Evolutionary conservation across 2,888 invertebrate genomes (phyloP).

Genomic region (Lasioglossum oenotherae): DNA sequence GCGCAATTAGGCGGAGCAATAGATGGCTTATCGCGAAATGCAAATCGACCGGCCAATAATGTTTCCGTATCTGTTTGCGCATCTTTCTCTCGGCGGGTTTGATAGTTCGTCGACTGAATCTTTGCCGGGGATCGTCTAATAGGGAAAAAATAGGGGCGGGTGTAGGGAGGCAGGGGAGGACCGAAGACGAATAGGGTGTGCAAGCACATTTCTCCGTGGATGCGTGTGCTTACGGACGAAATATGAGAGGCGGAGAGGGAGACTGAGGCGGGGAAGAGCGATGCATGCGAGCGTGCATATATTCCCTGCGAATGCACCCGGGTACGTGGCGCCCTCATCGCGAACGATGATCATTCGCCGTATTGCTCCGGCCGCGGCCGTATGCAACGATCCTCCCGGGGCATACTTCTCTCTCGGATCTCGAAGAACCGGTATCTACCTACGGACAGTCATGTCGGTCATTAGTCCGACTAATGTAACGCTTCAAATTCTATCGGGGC

Average conservation of each 20-base stretch:
- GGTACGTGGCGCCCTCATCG: constrained; percentile 75
- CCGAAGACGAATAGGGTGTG: constrained; percentile 5
- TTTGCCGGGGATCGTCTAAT: neutral
- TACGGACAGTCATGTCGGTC: constrained; percentile 81
- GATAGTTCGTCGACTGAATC: neutral
- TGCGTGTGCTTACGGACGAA: constrained; percentile 6
- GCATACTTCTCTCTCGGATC: constrained; percentile 57
- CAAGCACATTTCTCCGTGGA: constrained; percentile 23
- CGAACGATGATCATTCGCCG: constrained; percentile 54
- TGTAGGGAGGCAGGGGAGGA: neutral
- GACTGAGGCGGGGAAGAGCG: constrained; percentile 26
- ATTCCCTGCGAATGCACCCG: constrained; percentile 50
- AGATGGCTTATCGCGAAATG: neutral
- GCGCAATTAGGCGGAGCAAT: neutral
- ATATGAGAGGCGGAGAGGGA: constrained; percentile 8
- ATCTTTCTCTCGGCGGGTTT: neutral
- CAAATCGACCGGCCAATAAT: constrained; percentile 10
- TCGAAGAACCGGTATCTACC: constrained; percentile 80
- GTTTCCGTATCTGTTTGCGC: neutral
- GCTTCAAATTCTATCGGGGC: constrained; percentile 77
- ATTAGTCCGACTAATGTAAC: constrained; percentile 81
- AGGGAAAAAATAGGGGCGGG: neutral
- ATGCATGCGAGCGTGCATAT: constrained; percentile 22
- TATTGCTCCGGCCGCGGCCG: constrained; percentile 54
- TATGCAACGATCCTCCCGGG: constrained; percentile 61